Percentiles rank a stretch among this genome's conserved stretches.
These are phyloP conservation scores for Anthonomus grandis DNA, from an alignment of 1,140 invertebrate genomes.

Conservation along the genomic window DNA sequence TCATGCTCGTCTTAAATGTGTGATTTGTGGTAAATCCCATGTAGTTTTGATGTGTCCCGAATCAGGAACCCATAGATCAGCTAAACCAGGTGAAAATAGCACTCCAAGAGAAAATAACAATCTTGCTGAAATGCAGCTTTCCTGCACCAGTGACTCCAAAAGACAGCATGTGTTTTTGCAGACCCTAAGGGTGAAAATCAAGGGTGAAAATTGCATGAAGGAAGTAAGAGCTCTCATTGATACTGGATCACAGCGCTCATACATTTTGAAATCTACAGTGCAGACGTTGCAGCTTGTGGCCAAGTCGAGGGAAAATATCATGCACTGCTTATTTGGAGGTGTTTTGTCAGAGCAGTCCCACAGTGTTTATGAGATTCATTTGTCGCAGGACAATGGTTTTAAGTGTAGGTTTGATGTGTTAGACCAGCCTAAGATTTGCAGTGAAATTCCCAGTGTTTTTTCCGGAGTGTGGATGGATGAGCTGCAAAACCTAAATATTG, in stretches of 20 bases:
- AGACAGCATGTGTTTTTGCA: too few relatives aligned
- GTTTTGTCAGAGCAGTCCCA: not conserved
- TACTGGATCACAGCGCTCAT: conserved; percentile 13
- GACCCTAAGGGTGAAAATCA: not conserved
- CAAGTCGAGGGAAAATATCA: conserved; percentile 3
- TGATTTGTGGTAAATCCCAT: too few relatives aligned
- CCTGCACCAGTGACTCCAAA: too few relatives aligned
- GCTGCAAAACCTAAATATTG: conserved; percentile 4
- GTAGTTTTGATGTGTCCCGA: not conserved
- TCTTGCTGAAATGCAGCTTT: too few relatives aligned
- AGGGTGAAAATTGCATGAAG: not conserved
- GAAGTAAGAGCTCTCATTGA: conserved; percentile 13
- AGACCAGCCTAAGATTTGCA: conserved; percentile 13
- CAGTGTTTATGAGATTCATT: conserved; percentile 8
- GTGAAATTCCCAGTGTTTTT: not conserved
- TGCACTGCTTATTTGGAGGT: conserved; percentile 8
- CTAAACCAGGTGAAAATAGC: too few relatives aligned
- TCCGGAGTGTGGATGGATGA: conserved; percentile 17
- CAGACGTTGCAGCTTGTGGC: not conserved
- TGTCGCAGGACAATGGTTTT: conserved; percentile 1
- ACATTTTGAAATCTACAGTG: conserved; percentile 11
- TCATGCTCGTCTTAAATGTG: too few relatives aligned
- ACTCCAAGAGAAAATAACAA: too few relatives aligned
- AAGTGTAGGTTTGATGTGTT: conserved; percentile 18
- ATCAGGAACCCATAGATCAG: too few relatives aligned